A percentile compares a stretch with the other conserved stretches of the same genome.
Evolutionary conservation across 1,140 invertebrate species (phyloP).

Genomic region (Sitobion miscanthi): DNA sequence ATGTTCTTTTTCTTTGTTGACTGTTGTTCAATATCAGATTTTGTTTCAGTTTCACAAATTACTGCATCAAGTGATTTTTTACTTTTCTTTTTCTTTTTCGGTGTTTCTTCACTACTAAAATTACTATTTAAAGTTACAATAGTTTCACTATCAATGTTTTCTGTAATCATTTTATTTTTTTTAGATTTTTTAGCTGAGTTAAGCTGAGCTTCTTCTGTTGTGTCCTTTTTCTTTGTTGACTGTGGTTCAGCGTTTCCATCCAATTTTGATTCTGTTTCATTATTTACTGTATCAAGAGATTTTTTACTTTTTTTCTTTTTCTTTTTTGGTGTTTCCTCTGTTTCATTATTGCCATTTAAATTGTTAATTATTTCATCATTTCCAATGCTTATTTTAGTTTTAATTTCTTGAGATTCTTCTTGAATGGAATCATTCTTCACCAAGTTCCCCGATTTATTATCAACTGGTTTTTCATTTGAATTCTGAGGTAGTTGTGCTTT

Average conservation of each 20-base stretch:
- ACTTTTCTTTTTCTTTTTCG: not conserved
- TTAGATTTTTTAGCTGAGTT: not conserved
- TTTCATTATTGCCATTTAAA: not conserved
- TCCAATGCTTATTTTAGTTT: not conserved
- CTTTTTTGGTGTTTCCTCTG: not conserved
- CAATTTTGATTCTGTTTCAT: not conserved
- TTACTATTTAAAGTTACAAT: not conserved
- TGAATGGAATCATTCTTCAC: not conserved
- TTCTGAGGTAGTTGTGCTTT: constrained; percentile 64
- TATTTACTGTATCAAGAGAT: not conserved
- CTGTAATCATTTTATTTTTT: not conserved
- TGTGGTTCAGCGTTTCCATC: not conserved
- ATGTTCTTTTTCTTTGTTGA: not conserved
- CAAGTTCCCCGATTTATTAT: constrained; percentile 35
- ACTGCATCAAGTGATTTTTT: not conserved
- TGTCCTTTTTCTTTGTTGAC: not conserved
- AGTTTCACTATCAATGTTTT: not conserved
- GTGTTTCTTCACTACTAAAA: not conserved
- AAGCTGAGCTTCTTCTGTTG: not conserved
- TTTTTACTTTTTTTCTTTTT: constrained; percentile 7
- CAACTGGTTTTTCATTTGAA: constrained; percentile 61
- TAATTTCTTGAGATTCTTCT: not conserved
- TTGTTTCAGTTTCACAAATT: not conserved
- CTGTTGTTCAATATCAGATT: not conserved
- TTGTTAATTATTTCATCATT: not conserved